phyloP scores from a whole-genome alignment of 2,888 invertebrate genomes.

The Standfussiana lucernea region DNA sequence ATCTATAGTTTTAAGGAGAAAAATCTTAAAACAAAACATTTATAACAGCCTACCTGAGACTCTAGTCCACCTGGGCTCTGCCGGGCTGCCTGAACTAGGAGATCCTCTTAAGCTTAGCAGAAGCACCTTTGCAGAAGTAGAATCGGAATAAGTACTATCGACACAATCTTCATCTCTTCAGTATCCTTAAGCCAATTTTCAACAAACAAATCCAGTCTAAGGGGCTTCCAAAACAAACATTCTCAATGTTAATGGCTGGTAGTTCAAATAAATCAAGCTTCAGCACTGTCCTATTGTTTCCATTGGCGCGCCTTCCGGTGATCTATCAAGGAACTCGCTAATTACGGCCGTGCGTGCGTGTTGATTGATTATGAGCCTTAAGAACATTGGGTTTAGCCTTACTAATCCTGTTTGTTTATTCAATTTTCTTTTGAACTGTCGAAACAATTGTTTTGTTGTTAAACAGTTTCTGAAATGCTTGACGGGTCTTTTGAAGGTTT shows the following conservation, averaged over 20 bases:
- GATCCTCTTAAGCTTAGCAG: not conserved
- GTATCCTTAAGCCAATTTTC: slow-evolving; percentile 1
- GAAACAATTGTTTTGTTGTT: slow-evolving; percentile 30
- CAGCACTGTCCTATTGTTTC: slow-evolving; percentile 60
- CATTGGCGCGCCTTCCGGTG: slow-evolving; percentile 52
- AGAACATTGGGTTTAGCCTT: slow-evolving; percentile 24
- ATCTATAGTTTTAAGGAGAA: not conserved
- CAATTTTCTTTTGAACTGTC: slow-evolving; percentile 25
- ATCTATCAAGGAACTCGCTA: slow-evolving; percentile 65
- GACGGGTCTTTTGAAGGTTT: not conserved
- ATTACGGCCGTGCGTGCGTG: slow-evolving; percentile 60
- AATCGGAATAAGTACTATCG: not conserved
- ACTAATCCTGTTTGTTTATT: slow-evolving; percentile 36
- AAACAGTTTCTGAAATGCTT: slow-evolving; percentile 1
- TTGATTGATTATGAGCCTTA: slow-evolving; percentile 61
- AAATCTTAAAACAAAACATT: not conserved
- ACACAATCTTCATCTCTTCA: not conserved
- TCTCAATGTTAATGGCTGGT: slow-evolving; percentile 44
- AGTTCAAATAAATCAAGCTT: slow-evolving; percentile 54
- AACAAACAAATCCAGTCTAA: slow-evolving; percentile 22
- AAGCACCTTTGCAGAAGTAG: not conserved
- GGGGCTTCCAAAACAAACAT: slow-evolving; percentile 43
- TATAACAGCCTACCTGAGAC: not conserved
- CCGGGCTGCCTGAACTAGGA: not conserved
- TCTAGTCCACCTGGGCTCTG: not conserved